phyloP scores from a whole-genome alignment of 2,113 vertebrate species.

The Oenanthe melanoleuca region DNA sequence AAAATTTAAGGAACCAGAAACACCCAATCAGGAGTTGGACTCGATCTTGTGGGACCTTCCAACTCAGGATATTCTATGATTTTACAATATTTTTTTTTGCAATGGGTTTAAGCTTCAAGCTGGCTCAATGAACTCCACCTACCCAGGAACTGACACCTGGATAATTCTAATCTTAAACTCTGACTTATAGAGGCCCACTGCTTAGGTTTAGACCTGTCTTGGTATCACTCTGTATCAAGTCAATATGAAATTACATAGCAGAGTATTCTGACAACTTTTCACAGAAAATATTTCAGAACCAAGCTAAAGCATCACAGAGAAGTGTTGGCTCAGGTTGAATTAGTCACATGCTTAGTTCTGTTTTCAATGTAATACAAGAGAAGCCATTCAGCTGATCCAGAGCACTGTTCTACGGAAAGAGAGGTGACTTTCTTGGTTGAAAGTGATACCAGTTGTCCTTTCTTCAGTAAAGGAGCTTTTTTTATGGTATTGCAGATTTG shows the following conservation, averaged over 20 bases:
- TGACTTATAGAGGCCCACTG: neutral
- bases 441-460: neutral
- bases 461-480: neutral
- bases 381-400: neutral
- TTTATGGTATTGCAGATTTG: neutral
- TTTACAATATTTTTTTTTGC: neutral
- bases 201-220: neutral
- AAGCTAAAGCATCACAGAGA: neutral
- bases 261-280: neutral
- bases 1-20: neutral
- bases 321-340: neutral
- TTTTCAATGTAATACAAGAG: neutral
- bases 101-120: neutral
- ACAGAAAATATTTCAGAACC: neutral
- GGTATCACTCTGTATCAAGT: neutral
- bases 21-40: rapidly evolving
- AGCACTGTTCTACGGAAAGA: neutral
- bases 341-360: neutral
- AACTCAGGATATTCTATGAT: neutral
- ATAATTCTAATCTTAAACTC: neutral
- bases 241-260: neutral
- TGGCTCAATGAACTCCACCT: neutral
- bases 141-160: neutral
- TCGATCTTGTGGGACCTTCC: neutral
- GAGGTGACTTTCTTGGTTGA: neutral